Evolutionary conservation across 2,113 vertebrate species (phyloP), one percentile per base, ranked within the genome.

Genomic region (Aegotheles bennettii): DNA sequence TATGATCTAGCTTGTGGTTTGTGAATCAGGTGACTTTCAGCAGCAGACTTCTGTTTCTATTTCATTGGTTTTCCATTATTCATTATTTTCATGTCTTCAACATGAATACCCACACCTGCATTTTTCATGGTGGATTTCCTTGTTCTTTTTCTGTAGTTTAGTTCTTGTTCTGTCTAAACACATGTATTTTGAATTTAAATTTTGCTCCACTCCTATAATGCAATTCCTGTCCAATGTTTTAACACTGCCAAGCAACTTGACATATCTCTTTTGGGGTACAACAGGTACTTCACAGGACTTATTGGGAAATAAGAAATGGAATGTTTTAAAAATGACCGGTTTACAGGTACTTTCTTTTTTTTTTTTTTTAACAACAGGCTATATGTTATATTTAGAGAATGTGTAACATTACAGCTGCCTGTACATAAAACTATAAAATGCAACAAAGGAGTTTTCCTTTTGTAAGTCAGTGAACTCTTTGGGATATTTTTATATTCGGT

Each of bases 221-320:
- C 2, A 31, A 26, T 29, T 69, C 7, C 4, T 61, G 25, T 69
- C 20, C 31, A 15, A 83, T 31, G 6, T 13, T 60, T 50, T 56
- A 48, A 77, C 7, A 16, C 2, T 23, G 5, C 21, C 31, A 48
- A 60, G 13, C 4, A 42, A 12, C 13, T 54, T 68, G 17, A 33
- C 8, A 23, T n/a, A n/a, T 10, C 4, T 43, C 3, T 57, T 69
- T 47, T 36, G 8, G 11, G 7, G 1, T 13, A 38, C 1, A 1
- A 3, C 20, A 50, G 4, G 3, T 11, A 63, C 33, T 75, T 57
- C 26, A 43, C 1, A 0, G 31, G 48, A 11, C 26, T 38, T 36
- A 3, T 13, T 42, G 13, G 63, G 33, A 48, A 70, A 43, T 14
- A 61, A 61, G 10, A 80, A 28, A 1, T 11, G 29, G 10, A 51